Percentiles rank a stretch among this genome's conserved stretches.
Conservation (phyloP, 2,888 invertebrate species). For the Rotaria macrura region DNA sequence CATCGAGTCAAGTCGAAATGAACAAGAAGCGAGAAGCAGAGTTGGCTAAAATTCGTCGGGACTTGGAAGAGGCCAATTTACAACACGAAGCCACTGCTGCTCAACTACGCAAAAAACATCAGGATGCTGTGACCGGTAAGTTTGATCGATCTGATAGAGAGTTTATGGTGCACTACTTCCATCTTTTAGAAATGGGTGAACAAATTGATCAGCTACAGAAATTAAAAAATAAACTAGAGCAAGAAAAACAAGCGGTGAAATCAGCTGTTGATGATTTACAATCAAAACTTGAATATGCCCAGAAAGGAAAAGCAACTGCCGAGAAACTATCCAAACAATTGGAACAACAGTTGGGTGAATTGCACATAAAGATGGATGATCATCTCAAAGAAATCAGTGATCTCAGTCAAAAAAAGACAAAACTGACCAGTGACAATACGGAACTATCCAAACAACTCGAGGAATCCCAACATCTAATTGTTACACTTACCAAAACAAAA, state of each 20-base stretch:
- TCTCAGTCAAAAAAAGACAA: slow-evolving; percentile 71
- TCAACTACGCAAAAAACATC: slow-evolving; percentile 97
- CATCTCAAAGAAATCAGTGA: slow-evolving; percentile 90
- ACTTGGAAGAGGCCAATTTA: slow-evolving; percentile 95
- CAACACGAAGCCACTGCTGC: slow-evolving; percentile 93
- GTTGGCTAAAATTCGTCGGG: slow-evolving; percentile 86
- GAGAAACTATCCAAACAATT: slow-evolving; percentile 97
- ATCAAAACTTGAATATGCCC: slow-evolving; percentile 86
- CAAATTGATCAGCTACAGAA: slow-evolving; percentile 57
- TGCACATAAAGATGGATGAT: slow-evolving; percentile 88
- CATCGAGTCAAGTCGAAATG: slow-evolving; percentile 79
- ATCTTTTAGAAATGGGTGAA: slow-evolving; percentile 76
- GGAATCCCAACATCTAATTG: slow-evolving; percentile 88
- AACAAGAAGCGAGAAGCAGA: slow-evolving; percentile 99
- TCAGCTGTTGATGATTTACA: slow-evolving; percentile 95
- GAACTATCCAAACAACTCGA: slow-evolving; percentile 90
- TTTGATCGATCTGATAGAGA: background rate
- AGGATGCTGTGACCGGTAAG: slow-evolving; percentile 74
- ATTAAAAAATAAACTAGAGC: slow-evolving; percentile 63
- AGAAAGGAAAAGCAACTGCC: slow-evolving; percentile 94
- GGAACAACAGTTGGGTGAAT: slow-evolving; percentile 85
- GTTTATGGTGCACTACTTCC: too few relatives aligned
- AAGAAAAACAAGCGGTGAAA: slow-evolving; percentile 94
- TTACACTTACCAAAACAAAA: slow-evolving; percentile 73
- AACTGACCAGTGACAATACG: slow-evolving; percentile 88